These are phyloP conservation scores for Popillia japonica DNA, from an alignment of 1,140 invertebrate species.

Conservation along the genomic window DNA sequence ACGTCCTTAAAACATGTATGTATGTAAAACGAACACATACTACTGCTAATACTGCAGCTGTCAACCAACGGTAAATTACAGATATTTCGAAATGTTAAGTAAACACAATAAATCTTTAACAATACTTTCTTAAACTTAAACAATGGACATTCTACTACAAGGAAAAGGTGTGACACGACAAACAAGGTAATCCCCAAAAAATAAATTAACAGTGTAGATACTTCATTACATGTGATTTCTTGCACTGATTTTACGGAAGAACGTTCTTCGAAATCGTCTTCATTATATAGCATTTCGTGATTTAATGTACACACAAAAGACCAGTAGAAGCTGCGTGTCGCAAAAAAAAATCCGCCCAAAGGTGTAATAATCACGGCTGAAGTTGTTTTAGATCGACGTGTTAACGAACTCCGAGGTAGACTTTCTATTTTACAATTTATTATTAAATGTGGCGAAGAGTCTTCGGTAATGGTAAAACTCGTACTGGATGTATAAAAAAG, in stretches of 20 bases:
- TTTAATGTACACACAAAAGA: too few relatives aligned
- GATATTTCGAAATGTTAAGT: not conserved
- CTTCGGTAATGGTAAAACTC: not conserved
- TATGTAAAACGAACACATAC: too few relatives aligned
- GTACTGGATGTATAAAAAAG: not conserved
- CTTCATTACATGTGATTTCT: too few relatives aligned
- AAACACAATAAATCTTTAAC: not conserved
- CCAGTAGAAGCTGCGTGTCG: too few relatives aligned
- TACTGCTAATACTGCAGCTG: too few relatives aligned
- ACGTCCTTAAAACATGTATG: too few relatives aligned
- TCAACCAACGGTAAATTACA: too few relatives aligned
- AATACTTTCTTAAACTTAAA: not conserved
- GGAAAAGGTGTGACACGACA: not conserved
- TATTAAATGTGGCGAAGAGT: not conserved
- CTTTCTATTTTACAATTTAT: slow-evolving; percentile 46
- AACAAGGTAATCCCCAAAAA: not conserved
- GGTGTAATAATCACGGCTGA: not conserved
- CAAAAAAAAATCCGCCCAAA: too few relatives aligned
- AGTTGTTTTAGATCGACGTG: slow-evolving; percentile 25
- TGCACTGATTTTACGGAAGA: too few relatives aligned
- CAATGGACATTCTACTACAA: not conserved
- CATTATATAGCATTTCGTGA: too few relatives aligned
- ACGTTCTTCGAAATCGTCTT: too few relatives aligned
- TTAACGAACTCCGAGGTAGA: slow-evolving; percentile 42
- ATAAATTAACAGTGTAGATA: too few relatives aligned